Evolutionary conservation across 2,888 invertebrate species (phyloP).

Genomic region (Teinopalpus imperialis): DNA sequence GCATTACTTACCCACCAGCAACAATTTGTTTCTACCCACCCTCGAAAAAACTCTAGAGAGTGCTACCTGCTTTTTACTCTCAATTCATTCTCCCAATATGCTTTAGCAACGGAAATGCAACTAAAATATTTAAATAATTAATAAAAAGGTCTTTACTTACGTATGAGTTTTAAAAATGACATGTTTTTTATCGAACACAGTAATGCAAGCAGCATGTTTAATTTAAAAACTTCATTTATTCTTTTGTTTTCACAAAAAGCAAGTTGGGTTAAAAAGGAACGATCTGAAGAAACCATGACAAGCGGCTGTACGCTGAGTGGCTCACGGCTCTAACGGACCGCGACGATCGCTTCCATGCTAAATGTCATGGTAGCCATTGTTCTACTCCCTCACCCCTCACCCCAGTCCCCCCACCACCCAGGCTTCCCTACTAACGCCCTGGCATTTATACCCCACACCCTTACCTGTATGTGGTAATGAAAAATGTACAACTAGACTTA

Average conservation of each 20-base stretch:
- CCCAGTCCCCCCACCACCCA: slow-evolving; percentile 46
- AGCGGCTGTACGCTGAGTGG: slow-evolving; percentile 66
- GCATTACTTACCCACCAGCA: slow-evolving; percentile 73
- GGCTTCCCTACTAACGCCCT: slow-evolving; percentile 58
- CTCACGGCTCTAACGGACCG: slow-evolving; percentile 70
- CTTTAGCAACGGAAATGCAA: slow-evolving; percentile 62
- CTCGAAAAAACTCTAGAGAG: slow-evolving; percentile 63
- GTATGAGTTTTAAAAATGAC: neutral
- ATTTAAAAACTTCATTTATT: neutral
- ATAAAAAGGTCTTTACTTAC: slow-evolving; percentile 55
- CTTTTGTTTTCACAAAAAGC: slow-evolving; percentile 6
- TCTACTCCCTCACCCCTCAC: slow-evolving; percentile 50
- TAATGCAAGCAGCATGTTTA: neutral
- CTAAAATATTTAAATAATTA: slow-evolving; percentile 73
- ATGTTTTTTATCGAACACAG: neutral
- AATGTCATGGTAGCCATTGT: slow-evolving; percentile 81
- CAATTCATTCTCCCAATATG: slow-evolving; percentile 75
- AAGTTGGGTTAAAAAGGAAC: slow-evolving; percentile 26
- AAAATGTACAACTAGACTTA: slow-evolving; percentile 58
- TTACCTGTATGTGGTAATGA: slow-evolving; percentile 57
- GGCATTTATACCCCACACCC: slow-evolving; percentile 68
- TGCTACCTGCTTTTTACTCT: slow-evolving; percentile 70
- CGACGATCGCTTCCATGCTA: slow-evolving; percentile 80
- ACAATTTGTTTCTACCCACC: slow-evolving; percentile 73
- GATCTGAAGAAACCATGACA: slow-evolving; percentile 57